Evolutionary conservation across 1,140 invertebrate genomes (phyloP), one percentile per base, ranked within the genome.

Genomic region (Aphis craccivora): DNA sequence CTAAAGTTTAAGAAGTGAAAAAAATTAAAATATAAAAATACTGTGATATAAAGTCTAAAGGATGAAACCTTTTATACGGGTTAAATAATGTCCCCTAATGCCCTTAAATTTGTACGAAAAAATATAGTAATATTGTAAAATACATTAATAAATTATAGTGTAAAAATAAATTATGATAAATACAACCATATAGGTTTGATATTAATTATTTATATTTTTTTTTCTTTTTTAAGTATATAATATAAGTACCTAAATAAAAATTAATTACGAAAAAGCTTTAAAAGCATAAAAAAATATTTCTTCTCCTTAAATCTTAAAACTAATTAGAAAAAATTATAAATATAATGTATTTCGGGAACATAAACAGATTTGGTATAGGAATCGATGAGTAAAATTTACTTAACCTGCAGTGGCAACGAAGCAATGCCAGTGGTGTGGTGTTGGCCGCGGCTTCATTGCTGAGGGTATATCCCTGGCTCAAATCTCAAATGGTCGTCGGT

Each of bases 1-100:
- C 23, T 90, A 40, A 20, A 40, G 11, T 90, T 37, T 40, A 88
- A 88, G 35, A 6, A 7, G 8, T 60, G 20, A 90, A 93, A 30
- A 81, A 30, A 81, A 83, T 83, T 48, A 83, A 48, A 91, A 91
- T 60, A 91, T 45, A 92, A 92, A 83, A 93, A 93, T 93, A 93
- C 91, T 93, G 48, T 43, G 81, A 9, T 86, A 43, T 22, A 55
- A 86, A 83, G 67, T 83, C 53, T 83, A 45, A 76, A 86, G 81
- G 48, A 84, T 40, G 23, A 43, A 55, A 55, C 81, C 18, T 25
- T 22, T 92, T 83, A 92, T 0, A 6, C 6, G 40, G 18, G 76
- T 92, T 83, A 92, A 81, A 92, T 89, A 25, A 37, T 87, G 0
- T 89, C 35, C 45, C 76, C 91, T 92, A 83, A 92, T 83, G 91